Evolutionary conservation across 2,888 invertebrate genomes (phyloP), one percentile per base, ranked within the genome.

Genomic region (Sceliomorpha sp.): DNA sequence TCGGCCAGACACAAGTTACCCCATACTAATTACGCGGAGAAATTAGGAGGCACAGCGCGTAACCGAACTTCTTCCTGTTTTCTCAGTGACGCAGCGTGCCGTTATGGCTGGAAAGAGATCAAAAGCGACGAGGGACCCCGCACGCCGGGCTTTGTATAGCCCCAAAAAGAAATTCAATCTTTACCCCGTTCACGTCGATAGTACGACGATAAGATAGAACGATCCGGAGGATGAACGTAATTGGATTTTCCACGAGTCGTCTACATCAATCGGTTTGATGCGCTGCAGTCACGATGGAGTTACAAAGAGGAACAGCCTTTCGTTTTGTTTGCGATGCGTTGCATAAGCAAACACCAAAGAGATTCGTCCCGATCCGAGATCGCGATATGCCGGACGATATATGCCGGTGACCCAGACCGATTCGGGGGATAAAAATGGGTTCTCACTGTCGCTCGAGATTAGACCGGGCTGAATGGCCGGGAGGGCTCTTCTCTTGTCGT

Each of bases 221-320:
- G 15, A 40, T 15, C 9, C 13, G 34, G 50, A 47, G 44, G 34
- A 10, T 36, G 15, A 26, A 31, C 55, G 31, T 77, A 77, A 77
- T 77, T 75, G 71, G 72, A 77, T 75, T 77, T 74, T 69, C 72
- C 72, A 53, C 68, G 63, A 50, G 55, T 72, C 70, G 70, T 66
- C 66, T 53, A 66, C 70, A 73, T 74, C 73, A 72, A 73, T 77
- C 71, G 72, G 15, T 24, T 15, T 50, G 70, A 73, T 75, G 66
- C 63, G 48, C 44, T 27, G 24, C 39, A 56, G 45, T 59, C 60
- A 70, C 64, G 64, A 60, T 15, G 9, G 17, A 44, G 45, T 53
- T 55, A 50, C 51, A 56, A 55, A 55, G 56, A 64, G 60, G 55
- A 70, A 70, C 50, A 32, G 51, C 17, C 45, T n/a, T 44, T n/a